These are phyloP conservation scores for Phrynocephalus vlangalii DNA, from an alignment of 2,797 vertebrate genomes.

Conservation along the genomic window DNA sequence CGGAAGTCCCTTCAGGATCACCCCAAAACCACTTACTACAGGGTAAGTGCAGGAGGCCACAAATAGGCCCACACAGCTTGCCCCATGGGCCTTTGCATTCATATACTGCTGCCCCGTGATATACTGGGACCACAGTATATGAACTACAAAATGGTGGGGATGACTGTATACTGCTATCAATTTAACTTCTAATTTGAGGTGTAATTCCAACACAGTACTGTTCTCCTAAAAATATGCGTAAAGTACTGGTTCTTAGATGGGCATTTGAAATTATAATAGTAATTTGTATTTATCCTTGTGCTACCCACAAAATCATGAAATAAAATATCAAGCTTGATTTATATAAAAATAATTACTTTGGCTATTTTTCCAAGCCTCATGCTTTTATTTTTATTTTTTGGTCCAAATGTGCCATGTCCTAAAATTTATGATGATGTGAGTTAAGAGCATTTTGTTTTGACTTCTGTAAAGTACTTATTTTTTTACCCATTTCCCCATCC, in stretches of 20 bases:
- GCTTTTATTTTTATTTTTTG: neutral
- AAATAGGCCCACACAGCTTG: too few relatives aligned
- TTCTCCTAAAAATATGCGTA: neutral
- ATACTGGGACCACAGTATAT: too few relatives aligned
- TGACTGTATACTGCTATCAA: neutral
- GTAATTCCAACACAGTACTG: neutral
- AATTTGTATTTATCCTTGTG: neutral
- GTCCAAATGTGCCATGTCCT: neutral
- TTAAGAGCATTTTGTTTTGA: neutral
- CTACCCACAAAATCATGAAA: neutral
- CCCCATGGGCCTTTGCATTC: too few relatives aligned
- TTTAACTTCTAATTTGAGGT: neutral
- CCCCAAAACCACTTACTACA: too few relatives aligned
- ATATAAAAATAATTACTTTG: constrained; percentile 14
- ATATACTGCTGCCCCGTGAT: too few relatives aligned
- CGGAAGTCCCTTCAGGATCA: too few relatives aligned
- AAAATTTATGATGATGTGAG: neutral
- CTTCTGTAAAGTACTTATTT: too few relatives aligned
- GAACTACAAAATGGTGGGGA: too few relatives aligned
- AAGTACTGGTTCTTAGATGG: neutral
- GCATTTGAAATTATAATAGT: constrained; percentile 1
- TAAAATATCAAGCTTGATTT: neutral
- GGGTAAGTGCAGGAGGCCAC: too few relatives aligned
- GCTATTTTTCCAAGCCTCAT: neutral
- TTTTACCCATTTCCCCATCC: neutral